These are phyloP conservation scores for Lepidurus apus DNA, from an alignment of 1,140 invertebrate genomes.

Conservation along the genomic window DNA sequence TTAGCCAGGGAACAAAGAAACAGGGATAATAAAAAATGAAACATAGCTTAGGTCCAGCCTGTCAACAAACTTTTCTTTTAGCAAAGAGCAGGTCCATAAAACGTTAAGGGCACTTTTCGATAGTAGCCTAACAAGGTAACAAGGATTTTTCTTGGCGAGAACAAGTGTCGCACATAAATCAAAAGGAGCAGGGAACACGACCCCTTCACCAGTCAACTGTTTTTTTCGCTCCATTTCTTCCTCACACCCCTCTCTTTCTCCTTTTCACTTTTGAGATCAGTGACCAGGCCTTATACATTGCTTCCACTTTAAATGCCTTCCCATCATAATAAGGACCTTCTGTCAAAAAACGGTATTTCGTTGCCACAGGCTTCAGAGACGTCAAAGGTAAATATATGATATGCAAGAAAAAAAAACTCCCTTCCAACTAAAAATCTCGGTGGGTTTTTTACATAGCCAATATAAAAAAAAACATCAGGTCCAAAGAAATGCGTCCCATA, in stretches of 20 bases:
- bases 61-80: background rate
- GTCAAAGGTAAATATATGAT: too few relatives aligned
- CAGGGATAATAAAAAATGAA: background rate
- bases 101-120: background rate
- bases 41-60: background rate
- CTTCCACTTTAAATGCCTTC: constrained; percentile 5
- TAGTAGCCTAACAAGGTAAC: constrained; percentile 11
- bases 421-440: background rate
- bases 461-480: constrained; percentile 9
- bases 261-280: background rate
- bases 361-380: background rate
- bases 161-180: background rate
- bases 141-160: constrained; percentile 1
- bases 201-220: background rate
- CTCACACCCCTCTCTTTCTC: background rate
- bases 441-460: background rate
- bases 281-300: background rate
- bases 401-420: too few relatives aligned
- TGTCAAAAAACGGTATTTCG: background rate
- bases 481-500: background rate
- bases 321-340: background rate
- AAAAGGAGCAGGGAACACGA: background rate
- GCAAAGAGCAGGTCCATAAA: background rate
- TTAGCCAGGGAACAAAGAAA: background rate
- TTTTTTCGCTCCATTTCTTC: background rate